Base-by-base conservation (phyloP, 2,113 vertebrate genomes). In the Tautogolabrus adspersus region DNA sequence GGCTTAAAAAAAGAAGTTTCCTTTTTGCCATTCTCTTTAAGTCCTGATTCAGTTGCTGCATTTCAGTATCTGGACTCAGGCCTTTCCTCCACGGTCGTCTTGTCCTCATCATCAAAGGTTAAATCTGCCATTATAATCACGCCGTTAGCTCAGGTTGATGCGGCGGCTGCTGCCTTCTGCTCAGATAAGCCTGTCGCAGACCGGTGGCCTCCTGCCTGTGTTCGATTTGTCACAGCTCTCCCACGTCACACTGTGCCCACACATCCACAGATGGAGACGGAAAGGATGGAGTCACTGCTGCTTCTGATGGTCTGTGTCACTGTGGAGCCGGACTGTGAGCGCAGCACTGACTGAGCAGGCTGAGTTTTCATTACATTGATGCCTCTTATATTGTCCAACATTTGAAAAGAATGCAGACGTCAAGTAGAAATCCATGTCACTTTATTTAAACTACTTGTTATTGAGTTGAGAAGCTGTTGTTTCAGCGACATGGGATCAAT, bases 41-140 rank as follows among this genome's bases (percentile, higher is more conserved):
- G 77, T 60, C 46, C 11, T 42, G 40, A 72, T 71, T 16, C 26
- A 23, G 37, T 55, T 38, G 55, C 47, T 61, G 69, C 23, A 63
- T 72, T 72, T 63, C 67, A 67, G 59, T 6, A 54, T 65, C 75
- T 56, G 46, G 37, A 21, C 44, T 57, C 26, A 77, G 74, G 55
- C 30, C 5, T 5, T 49, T 60, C 51, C 49, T 61, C 63, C 59
- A 13, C 26, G 16, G 62, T 61, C 8, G 6, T 30, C 44, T 23
- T 23, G n/a, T 26, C 51, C 77, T 87, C 65, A 88, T 84, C 75
- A 80, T 87, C 74, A 84, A 80, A 88, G 65, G 62, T 65, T 49
- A 75, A 75, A 81, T 88, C 68, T 84, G 77, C 52, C 19, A 54
- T 70, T 57, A 38, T 82, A 79, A 82, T 88, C 84, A 72, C 68